These are phyloP conservation scores for Erythrolamprus reginae DNA, from an alignment of 2,113 vertebrate species.

Conservation along the genomic window DNA sequence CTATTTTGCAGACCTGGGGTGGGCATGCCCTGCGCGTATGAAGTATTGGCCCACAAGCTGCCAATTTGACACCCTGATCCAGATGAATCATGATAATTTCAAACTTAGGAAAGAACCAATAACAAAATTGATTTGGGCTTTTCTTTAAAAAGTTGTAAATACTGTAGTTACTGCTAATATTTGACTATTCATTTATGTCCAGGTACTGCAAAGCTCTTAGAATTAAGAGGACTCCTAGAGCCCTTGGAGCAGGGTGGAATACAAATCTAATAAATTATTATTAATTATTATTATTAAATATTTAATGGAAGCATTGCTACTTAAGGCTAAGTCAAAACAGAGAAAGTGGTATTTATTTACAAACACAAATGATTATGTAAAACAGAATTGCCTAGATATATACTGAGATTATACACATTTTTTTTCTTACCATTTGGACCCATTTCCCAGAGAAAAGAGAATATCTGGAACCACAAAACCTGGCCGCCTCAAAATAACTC, in stretches of 20 bases:
- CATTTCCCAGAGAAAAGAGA: too few species aligned
- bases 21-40: too few species aligned
- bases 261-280: too few species aligned
- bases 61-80: too few species aligned
- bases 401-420: not conserved
- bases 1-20: too few species aligned
- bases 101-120: not conserved
- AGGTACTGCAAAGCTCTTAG: not conserved
- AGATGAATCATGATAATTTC: not conserved
- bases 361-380: not conserved
- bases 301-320: not conserved
- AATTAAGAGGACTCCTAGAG: too few species aligned
- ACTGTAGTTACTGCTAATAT: not conserved
- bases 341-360: not conserved
- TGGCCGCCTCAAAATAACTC: too few species aligned
- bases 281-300: too few species aligned
- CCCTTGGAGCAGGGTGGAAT: too few species aligned
- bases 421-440: too few species aligned
- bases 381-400: not conserved
- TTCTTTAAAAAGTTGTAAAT: not conserved
- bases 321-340: not conserved
- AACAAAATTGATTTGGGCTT: not conserved
- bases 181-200: not conserved
- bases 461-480: too few species aligned
- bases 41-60: too few species aligned